Evolutionary conservation across 1,140 invertebrate species (phyloP).

Genomic region (Zaprionus ornatus): DNA sequence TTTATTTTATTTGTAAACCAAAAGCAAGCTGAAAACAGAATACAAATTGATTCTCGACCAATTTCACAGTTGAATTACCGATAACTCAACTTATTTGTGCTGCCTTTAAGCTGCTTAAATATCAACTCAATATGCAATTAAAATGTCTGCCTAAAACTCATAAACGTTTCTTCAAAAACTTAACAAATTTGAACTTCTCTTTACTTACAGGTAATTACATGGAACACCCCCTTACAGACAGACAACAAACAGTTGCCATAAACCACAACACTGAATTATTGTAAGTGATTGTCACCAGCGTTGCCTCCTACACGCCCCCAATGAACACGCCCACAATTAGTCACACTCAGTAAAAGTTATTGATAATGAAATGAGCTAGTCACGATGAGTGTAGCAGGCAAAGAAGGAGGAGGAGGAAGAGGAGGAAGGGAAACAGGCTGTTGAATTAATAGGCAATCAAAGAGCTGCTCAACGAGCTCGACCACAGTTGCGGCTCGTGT

Average conservation of each 20-base stretch:
- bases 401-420: not conserved
- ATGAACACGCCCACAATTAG: conserved; percentile 29
- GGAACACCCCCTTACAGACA: not conserved
- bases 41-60: not conserved
- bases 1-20: not conserved
- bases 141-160: not conserved
- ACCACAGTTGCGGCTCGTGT: conserved; percentile 27
- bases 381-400: not conserved
- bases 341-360: conserved; percentile 4
- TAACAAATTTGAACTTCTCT: conserved; percentile 28
- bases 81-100: too few species aligned
- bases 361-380: conserved; percentile 17
- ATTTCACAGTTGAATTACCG: not conserved
- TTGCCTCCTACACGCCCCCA: not conserved
- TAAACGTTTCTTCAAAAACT: not conserved
- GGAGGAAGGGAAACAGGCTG: conserved; percentile 16
- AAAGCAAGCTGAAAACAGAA: too few species aligned
- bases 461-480: conserved; percentile 7
- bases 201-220: conserved; percentile 67
- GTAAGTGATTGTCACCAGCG: conserved; percentile 15
- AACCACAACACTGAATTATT: conserved; percentile 27
- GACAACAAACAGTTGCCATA: conserved; percentile 1
- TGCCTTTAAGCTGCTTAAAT: not conserved
- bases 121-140: not conserved
- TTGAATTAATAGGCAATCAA: conserved; percentile 66